A percentile compares a stretch with the other conserved stretches of the same genome.
Conservation (phyloP, 2,113 vertebrate species). For the Hylia prasina region DNA sequence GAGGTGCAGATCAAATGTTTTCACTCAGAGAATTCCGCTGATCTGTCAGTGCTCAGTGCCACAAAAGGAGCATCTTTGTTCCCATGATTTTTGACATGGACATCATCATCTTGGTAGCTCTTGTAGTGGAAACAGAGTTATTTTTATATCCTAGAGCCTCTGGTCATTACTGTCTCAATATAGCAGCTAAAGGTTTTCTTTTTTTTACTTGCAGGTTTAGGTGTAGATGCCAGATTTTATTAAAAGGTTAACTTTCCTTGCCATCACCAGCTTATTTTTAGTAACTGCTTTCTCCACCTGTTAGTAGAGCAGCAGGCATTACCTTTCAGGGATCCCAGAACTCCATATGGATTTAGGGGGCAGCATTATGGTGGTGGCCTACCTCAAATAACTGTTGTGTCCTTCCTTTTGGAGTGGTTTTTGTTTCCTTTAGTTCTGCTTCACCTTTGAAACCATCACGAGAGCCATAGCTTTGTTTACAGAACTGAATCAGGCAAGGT, state of each 20-base stretch:
- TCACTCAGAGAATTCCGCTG: neutral
- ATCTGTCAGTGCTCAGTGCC: constrained; percentile 1
- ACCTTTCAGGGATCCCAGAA: constrained; percentile 10
- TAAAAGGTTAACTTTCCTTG: neutral
- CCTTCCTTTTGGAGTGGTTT: neutral
- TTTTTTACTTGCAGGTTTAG: neutral
- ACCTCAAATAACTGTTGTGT: constrained; percentile 68
- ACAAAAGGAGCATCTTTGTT: neutral
- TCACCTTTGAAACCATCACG: neutral
- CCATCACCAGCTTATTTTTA: neutral
- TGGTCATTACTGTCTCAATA: neutral
- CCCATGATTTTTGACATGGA: neutral
- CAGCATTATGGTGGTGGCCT: constrained; percentile 58
- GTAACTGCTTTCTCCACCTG: neutral
- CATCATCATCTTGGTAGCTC: neutral
- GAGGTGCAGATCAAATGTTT: neutral
- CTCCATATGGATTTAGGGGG: constrained; percentile 24
- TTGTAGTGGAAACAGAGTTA: neutral
- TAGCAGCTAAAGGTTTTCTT: neutral
- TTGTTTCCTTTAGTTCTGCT: neutral
- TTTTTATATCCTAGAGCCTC: neutral
- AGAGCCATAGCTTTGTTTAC: constrained; percentile 67
- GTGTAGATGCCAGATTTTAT: neutral
- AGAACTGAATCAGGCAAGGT: constrained; percentile 14
- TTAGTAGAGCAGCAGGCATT: neutral